Evolutionary conservation across 2,888 invertebrate genomes (phyloP), one percentile per base, ranked within the genome.

Genomic region (Cheiracanthium punctorium): DNA sequence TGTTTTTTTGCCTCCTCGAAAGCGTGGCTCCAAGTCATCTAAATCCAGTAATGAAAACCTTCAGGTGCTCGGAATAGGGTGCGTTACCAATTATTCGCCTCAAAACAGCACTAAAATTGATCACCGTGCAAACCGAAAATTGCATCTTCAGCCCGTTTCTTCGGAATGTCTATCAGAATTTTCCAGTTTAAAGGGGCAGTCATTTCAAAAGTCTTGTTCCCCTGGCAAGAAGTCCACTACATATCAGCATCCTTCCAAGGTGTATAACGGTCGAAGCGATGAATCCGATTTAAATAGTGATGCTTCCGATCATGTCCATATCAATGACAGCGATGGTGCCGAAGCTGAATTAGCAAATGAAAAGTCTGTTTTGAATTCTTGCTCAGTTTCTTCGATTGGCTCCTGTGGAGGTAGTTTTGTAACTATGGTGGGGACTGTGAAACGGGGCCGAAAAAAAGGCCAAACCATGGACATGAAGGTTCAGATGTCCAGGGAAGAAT

Each of bases 391-490:
- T 58, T 84, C 88, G 14, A 88, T 77, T 75, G 82, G 80, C 24
- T 82, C 86, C 58, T 82, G 89, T 77, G 88, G 88, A 20, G 89
- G 89, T 17, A 88, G 88, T 30, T 89, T 73, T 72, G 88, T 95
- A 69, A 95, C 95, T 1, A 90, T 91, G 90, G 91, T 91, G 14
- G 95, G 95, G 7, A 95, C 95, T 10, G 95, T 95, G 12, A 95
- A 95, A 90, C 92, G 95, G 72, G 95, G 95, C 0, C 94, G 94
- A 89, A 94, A 95, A 90, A 94, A 95, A 90, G 95, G 95, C 0
- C 95, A 95, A 90, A 94, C 94, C 90, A 93, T 95, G 87, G 95
- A 95, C 92, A 94, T 95, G 0, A 94, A 94, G 91, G 93, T 95
- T 8, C 94, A 95, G 90, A 94, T 95, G 89, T 95, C 95, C 7